Percentiles rank a stretch among this genome's conserved stretches.
Evolutionary conservation across 1,140 invertebrate species (phyloP).

Genomic region (Drosophila melanogaster): Release_6_plus_ISO1_MT NC_004354.4:9428501-9429000

Average conservation of each 20-base stretch:
- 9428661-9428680: constrained; percentile 81
- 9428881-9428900: constrained; percentile 15
- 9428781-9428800: constrained; percentile 1
- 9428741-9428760: constrained; percentile 15
- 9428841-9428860: constrained; percentile 4
- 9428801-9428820: constrained; percentile 41
- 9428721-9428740: constrained; percentile 53
- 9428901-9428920: constrained; percentile 14
- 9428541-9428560: background rate
- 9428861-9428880: constrained; percentile 21
- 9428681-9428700: constrained; percentile 37
- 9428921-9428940: constrained; percentile 13
- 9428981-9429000: background rate
- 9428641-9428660: constrained; percentile 82
- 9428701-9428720: constrained; percentile 22
- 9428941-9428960: background rate
- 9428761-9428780: background rate
- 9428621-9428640: constrained; percentile 77
- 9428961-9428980: background rate
- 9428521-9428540: constrained; percentile 35
- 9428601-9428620: constrained; percentile 24
- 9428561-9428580: background rate
- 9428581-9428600: background rate
- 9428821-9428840: constrained; percentile 32
- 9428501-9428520: constrained; percentile 59